Percentiles rank a stretch among this genome's conserved stretches.
Evolutionary conservation across 23 tunicate species (phyloP).

Genomic region (Diplosoma virens): DNA sequence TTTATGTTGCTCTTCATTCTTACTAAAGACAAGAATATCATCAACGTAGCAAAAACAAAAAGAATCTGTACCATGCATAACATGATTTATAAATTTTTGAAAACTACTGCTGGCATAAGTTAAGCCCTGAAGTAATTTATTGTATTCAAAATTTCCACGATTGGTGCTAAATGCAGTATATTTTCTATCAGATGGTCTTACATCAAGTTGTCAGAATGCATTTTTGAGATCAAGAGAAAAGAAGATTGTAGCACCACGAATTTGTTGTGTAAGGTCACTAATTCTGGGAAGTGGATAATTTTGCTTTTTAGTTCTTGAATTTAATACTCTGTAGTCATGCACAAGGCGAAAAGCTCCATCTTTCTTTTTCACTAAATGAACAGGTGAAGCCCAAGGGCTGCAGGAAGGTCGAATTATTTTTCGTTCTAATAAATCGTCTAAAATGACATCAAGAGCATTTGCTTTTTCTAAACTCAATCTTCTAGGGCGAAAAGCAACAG

Average conservation of each 20-base stretch:
- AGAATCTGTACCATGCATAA: slow-evolving; percentile 11
- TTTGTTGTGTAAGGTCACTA: background rate
- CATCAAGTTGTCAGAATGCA: slow-evolving; percentile 3
- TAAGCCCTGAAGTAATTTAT: slow-evolving; percentile 16
- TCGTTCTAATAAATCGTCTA: slow-evolving; percentile 8
- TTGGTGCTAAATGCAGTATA: slow-evolving; percentile 14
- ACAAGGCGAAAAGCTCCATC: background rate
- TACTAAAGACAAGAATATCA: slow-evolving; percentile 2
- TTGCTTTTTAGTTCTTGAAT: slow-evolving; percentile 5
- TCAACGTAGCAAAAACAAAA: slow-evolving; percentile 24
- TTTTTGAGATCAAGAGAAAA: slow-evolving; percentile 9
- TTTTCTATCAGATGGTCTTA: background rate
- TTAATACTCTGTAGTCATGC: background rate
- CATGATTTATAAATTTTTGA: slow-evolving; percentile 7
- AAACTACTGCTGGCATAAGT: slow-evolving; percentile 2
- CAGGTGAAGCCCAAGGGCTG: slow-evolving; percentile 17
- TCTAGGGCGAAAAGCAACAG: background rate
- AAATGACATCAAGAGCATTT: background rate
- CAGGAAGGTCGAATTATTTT: slow-evolving; percentile 4
- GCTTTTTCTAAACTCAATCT: background rate
- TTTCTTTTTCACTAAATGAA: slow-evolving; percentile 13
- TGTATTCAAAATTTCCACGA: slow-evolving; percentile 21
- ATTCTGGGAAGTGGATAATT: slow-evolving; percentile 5
- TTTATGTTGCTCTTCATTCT: background rate
- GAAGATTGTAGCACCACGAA: slow-evolving; percentile 16